Evolutionary conservation across 2,113 vertebrate species (phyloP), one percentile per base, ranked within the genome.

Genomic region (Cephalophus harveyi): DNA sequence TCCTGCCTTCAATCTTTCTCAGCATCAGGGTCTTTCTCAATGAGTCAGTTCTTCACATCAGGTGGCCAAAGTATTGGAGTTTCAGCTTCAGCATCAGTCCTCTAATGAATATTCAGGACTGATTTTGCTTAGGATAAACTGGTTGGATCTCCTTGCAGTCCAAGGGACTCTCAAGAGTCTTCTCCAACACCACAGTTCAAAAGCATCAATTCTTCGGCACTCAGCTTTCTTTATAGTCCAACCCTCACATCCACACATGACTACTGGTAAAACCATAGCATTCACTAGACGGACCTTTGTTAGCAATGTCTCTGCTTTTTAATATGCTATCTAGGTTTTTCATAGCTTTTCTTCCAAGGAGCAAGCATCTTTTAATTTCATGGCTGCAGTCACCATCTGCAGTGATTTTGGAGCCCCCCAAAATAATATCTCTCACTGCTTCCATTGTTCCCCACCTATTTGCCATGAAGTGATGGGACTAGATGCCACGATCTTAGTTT

Each of bases 181-280:
- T 71, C 33, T 71, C 64, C 64, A 71, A 36, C n/a, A 71, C 64
- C 64, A 36, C n/a, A 71, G 0, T 36, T 71, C 4, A 71, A 71
- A 36, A 71, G 9, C n/a, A 71, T 36, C n/a, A 36, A 3, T 71
- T 71, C 17, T 71, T 71, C 0, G 0, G 64, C 19, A 36, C n/a
- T 71, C n/a, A 71, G n/a, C 19, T 36, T 21, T 19, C 64, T 71
- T 71, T 36, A 36, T 21, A 11, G 8, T 36, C 64, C 64, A 71
- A 11, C 9, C n/a, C n/a, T 19, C 33, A 36, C n/a, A 71, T 36
- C n/a, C 64, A 71, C 9, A 71, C n/a, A 36, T 71, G n/a, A 71
- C n/a, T 36, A 21, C n/a, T 21, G 64, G 64, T 36, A 67, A 67
- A 67, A 67, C 33, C 64, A 67, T 67, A 67, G 17, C 33, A 2